A percentile compares a stretch with the other conserved stretches of the same genome.
These are phyloP conservation scores for Otus sunia DNA, from an alignment of 2,113 vertebrate species.

Conservation along the genomic window DNA sequence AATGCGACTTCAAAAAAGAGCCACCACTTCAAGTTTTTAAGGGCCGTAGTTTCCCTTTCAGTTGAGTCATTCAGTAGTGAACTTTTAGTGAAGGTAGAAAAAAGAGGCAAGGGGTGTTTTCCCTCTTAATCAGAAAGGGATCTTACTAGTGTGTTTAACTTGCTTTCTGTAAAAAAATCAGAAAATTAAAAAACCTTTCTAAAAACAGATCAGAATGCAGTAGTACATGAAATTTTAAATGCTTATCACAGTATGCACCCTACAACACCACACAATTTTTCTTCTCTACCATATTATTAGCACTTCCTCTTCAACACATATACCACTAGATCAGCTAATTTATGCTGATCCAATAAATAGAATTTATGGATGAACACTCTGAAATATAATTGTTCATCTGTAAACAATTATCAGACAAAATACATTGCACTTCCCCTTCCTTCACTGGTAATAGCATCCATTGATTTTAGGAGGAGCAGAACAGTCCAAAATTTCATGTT, in stretches of 20 bases:
- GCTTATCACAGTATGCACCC: background rate
- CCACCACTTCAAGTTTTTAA: background rate
- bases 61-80: background rate
- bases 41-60: background rate
- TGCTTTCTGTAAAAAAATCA: background rate
- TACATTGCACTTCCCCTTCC: background rate
- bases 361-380: background rate
- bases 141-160: background rate
- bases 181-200: background rate
- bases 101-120: background rate
- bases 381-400: background rate
- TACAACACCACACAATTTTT: background rate
- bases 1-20: background rate
- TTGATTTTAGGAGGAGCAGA: background rate
- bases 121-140: background rate
- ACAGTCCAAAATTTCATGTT: background rate
- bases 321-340: background rate
- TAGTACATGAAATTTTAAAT: background rate
- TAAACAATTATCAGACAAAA: background rate
- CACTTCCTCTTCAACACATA: background rate
- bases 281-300: background rate
- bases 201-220: background rate
- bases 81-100: background rate
- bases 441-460: background rate
- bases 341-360: background rate